Percentiles rank a stretch among this genome's conserved stretches.
Conservation (phyloP, 2,113 vertebrate genomes). For the Python bivittatus region DNA sequence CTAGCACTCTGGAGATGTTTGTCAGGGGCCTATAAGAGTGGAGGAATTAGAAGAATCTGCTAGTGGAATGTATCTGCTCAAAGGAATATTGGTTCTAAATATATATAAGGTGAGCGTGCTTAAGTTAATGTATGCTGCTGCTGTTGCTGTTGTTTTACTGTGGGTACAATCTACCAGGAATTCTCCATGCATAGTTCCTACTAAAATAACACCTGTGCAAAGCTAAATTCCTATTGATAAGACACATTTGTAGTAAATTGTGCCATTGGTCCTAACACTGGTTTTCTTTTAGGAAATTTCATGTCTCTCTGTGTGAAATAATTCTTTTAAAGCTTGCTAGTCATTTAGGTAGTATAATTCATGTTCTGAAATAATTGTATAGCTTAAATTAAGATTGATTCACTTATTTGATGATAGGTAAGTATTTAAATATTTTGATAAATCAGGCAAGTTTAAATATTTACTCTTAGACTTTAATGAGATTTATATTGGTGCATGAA, state of each 20-base stretch:
- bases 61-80: background rate
- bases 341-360: background rate
- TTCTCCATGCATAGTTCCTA: background rate
- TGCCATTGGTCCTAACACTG: constrained; percentile 16
- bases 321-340: constrained; percentile 18
- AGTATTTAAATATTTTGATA: background rate
- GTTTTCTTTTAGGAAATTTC: constrained; percentile 28
- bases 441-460: background rate
- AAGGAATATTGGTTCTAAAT: background rate
- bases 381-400: background rate
- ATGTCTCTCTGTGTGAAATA: background rate
- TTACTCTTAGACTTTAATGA: background rate
- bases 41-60: background rate
- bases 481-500: background rate
- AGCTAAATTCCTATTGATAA: background rate
- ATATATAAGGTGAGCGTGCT: background rate
- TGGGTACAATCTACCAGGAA: background rate
- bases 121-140: background rate
- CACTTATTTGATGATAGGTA: background rate
- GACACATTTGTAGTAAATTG: background rate
- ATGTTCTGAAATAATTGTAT: constrained; percentile 40
- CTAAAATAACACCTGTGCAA: background rate
- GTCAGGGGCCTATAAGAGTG: background rate
- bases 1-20: background rate
- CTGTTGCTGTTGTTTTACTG: background rate